phyloP scores from a whole-genome alignment of 1,140 invertebrate species.

The Drosophila orena region DNA sequence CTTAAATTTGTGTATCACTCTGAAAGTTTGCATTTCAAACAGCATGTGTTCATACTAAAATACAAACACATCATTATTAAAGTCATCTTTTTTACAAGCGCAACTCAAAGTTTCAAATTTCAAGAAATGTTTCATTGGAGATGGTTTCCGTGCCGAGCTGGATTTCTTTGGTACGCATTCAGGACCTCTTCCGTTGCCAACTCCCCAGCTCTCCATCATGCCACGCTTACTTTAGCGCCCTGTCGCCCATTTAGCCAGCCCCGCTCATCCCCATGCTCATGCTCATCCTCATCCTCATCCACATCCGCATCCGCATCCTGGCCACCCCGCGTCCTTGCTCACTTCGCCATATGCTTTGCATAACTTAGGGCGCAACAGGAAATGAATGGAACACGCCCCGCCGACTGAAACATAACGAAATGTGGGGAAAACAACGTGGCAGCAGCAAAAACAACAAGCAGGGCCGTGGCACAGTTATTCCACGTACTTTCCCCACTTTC shows the following conservation, averaged over 20 bases:
- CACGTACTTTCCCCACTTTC: constrained; percentile 41
- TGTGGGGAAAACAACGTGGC: constrained; percentile 32
- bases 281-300: constrained; percentile 5
- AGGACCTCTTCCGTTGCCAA: background rate
- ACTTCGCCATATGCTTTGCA: constrained; percentile 75
- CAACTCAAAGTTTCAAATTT: no score
- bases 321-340: constrained; percentile 46
- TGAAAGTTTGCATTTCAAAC: no score
- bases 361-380: constrained; percentile 77
- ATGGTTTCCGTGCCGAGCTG: no score
- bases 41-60: no score
- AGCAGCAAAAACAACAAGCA: constrained; percentile 25
- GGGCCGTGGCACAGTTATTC: constrained; percentile 70
- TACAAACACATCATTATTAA: no score
- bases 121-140: no score
- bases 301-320: constrained; percentile 1
- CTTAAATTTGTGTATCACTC: no score
- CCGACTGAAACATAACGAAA: constrained; percentile 44
- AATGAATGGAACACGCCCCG: constrained; percentile 69
- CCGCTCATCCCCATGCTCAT: constrained; percentile 6
- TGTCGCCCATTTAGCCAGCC: constrained; percentile 18
- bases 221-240: constrained; percentile 1
- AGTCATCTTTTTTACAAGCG: no score
- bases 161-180: background rate
- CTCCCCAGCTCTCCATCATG: no score